These are phyloP conservation scores for Ochropacha duplaris DNA, from an alignment of 2,888 invertebrate species.

Conservation along the genomic window DNA sequence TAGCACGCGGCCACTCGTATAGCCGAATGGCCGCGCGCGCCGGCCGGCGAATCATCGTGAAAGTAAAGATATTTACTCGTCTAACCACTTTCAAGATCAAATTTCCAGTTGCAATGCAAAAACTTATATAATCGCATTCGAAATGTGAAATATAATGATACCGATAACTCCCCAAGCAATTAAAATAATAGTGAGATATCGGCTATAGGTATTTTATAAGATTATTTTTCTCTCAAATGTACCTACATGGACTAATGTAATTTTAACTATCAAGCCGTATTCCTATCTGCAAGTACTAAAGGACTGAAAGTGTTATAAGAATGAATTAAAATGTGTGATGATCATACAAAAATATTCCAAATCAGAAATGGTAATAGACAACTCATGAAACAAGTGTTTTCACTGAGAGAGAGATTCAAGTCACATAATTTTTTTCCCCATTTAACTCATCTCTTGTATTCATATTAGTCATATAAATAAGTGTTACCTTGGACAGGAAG, in stretches of 20 bases:
- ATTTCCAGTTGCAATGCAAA: not conserved
- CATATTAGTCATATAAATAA: not conserved
- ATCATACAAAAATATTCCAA: not conserved
- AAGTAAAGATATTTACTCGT: conserved; percentile 16
- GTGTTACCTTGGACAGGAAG: conserved; percentile 92
- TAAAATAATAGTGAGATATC: not conserved
- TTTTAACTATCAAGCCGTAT: too few species aligned
- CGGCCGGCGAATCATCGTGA: conserved; percentile 6
- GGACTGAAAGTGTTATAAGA: not conserved
- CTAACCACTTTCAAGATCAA: conserved; percentile 32
- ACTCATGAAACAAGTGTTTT: not conserved
- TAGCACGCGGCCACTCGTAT: not conserved
- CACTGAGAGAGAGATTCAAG: too few species aligned
- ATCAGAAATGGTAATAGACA: not conserved
- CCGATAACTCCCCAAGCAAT: not conserved
- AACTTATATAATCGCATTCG: not conserved
- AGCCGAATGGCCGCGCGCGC: not conserved
- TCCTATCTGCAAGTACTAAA: too few species aligned
- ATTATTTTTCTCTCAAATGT: not conserved
- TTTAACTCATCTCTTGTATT: too few species aligned
- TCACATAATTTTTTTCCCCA: too few species aligned
- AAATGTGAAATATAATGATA: not conserved
- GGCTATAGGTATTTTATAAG: not conserved
- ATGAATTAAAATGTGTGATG: not conserved
- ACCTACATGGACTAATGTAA: too few species aligned